Base-by-base conservation (phyloP, 2,113 vertebrate species). In the Gasterosteus nipponicus region DNA sequence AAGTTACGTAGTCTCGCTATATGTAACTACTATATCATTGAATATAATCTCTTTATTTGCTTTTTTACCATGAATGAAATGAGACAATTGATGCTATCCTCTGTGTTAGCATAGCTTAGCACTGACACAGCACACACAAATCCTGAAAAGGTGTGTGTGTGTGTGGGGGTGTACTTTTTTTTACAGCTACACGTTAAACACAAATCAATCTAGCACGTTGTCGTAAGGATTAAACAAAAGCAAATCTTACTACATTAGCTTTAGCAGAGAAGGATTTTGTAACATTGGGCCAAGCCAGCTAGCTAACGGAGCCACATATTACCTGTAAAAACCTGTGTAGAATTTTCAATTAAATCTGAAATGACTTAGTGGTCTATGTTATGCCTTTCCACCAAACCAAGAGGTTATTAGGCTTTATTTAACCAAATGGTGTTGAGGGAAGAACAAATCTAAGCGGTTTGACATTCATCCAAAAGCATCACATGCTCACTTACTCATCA, bases 401-500 rank as follows among this genome's bases (percentile, higher is more conserved):
- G 12, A 71, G 1, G 5, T 39, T 61, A 5, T 59, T 14, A 14
- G 53, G 10, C 7, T n/a, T 33, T 62, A 14, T 29, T 58, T n/a
- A 14, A 51, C 10, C 14, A 42, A 7, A n/a, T 14, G 18, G 11
- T 33, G n/a, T 29, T 64, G 1, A 57, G 10, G 9, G 22, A 41
- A 22, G 64, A 65, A 71, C 44, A 65, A 54, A 84, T 80, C 44
- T 62, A 73, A 60, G 38, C 71, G 41, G 73, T 79, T 79, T 88
- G 57, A 77, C 42, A 4, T 59, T 67, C 18, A 59, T 31, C 62
- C 29, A 75, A 46, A 2, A 53, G 33, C 31, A 71, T 87, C 83
- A 78, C 72, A 82, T 69, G 83, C 57, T 39, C 26, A 58, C 33
- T 80, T 66, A 76, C 73, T 88, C 82, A 83, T 77, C 38, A 59